Conservation (phyloP, 2,113 vertebrate species). For the Toxostoma redivivum region DNA sequence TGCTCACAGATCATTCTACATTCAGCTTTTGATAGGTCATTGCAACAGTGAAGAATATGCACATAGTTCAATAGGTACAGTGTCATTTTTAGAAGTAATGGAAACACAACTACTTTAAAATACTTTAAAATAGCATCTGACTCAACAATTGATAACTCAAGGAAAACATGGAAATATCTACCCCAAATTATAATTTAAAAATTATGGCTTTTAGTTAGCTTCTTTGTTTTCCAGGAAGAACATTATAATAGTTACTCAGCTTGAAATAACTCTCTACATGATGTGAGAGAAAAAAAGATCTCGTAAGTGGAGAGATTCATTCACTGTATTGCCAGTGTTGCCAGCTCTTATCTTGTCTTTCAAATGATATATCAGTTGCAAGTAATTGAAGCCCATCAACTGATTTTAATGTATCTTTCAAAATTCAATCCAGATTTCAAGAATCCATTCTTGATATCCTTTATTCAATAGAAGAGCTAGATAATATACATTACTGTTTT, state of each 20-base stretch:
- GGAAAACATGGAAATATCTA: not conserved
- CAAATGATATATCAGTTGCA: not conserved
- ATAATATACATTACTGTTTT: not conserved
- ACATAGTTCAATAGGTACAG: not conserved
- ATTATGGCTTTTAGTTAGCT: not conserved
- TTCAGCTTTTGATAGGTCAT: not conserved
- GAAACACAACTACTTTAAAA: not conserved
- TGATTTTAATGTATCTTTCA: not conserved
- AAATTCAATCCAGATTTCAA: not conserved
- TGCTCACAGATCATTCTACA: not conserved
- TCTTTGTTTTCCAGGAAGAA: not conserved
- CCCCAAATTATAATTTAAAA: not conserved
- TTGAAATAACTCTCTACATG: not conserved
- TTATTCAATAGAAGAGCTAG: not conserved
- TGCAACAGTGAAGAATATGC: not conserved
- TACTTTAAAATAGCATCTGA: not conserved
- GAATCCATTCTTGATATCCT: not conserved
- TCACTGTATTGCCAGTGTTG: not conserved
- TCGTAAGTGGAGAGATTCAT: not conserved
- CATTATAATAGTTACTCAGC: not conserved
- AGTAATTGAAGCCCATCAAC: not conserved
- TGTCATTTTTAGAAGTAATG: not conserved
- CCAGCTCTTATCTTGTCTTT: not conserved
- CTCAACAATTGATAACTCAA: not conserved
- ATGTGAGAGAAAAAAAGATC: not conserved